Percentiles rank a stretch among this genome's conserved stretches.
Evolutionary conservation across 2,113 vertebrate species (phyloP).

Genomic region (Pipra filicauda): DNA sequence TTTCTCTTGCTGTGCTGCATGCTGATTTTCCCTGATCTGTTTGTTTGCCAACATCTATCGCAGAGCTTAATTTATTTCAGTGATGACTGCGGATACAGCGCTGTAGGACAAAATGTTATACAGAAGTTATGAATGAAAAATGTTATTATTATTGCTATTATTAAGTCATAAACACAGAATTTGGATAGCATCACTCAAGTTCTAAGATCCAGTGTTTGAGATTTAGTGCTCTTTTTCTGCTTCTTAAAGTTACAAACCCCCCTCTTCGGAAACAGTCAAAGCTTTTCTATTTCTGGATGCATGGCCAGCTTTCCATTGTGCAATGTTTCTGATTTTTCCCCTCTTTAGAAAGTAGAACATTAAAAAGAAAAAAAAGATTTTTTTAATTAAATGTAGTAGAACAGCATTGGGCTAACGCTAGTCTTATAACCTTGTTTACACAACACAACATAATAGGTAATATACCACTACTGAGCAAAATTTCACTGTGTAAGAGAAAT

Average conservation of each 20-base stretch:
- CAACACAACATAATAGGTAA: neutral
- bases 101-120: neutral
- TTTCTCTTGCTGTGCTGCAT: slow-evolving; percentile 1
- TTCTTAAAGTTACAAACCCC: neutral
- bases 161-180: neutral
- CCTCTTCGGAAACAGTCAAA: neutral
- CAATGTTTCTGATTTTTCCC: neutral
- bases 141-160: neutral
- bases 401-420: neutral
- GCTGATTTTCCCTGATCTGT: slow-evolving; percentile 13
- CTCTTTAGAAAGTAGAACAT: neutral
- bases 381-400: neutral
- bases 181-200: neutral
- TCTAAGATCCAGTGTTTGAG: neutral
- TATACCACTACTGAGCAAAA: neutral
- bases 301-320: neutral
- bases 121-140: neutral
- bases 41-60: neutral
- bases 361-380: neutral
- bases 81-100: neutral
- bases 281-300: neutral
- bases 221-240: neutral
- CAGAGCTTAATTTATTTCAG: neutral
- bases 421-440: neutral
- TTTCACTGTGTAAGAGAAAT: neutral